Evolutionary conservation across 2,888 invertebrate species (phyloP).

Genomic region (Pediacus dermestoides): DNA sequence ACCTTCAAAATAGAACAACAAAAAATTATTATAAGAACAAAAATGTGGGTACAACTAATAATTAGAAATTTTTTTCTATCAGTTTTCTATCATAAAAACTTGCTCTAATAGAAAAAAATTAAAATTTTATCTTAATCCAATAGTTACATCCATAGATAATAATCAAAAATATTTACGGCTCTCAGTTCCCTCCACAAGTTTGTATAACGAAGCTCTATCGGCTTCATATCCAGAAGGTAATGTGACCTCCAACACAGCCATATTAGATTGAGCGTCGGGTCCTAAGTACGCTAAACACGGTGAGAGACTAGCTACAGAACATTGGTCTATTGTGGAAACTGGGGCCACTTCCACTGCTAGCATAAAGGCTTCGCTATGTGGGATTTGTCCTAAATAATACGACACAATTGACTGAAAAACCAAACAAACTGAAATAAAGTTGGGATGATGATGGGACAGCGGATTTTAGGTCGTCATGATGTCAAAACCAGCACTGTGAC

Average conservation of each 20-base stretch:
- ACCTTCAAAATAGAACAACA: constrained; percentile 39
- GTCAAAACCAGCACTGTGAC: too few species aligned
- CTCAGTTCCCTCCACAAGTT: constrained; percentile 48
- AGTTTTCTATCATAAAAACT: too few species aligned
- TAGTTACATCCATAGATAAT: too few species aligned
- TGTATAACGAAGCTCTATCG: constrained; percentile 57
- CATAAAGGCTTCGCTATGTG: constrained; percentile 54
- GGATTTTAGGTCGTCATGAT: too few species aligned
- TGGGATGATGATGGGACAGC: background rate
- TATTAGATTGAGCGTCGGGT: constrained; percentile 55
- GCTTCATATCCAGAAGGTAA: constrained; percentile 64
- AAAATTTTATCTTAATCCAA: too few species aligned
- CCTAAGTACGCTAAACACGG: constrained; percentile 45
- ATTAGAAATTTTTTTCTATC: too few species aligned
- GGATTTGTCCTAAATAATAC: constrained; percentile 52
- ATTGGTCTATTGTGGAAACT: constrained; percentile 49
- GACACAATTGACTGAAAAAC: constrained; percentile 49
- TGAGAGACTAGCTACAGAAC: constrained; percentile 49
- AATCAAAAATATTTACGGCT: constrained; percentile 5
- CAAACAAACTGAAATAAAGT: background rate
- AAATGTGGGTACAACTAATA: too few species aligned
- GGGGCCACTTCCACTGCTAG: constrained; percentile 50
- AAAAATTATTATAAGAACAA: background rate
- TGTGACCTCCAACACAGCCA: constrained; percentile 60
- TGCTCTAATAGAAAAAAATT: too few species aligned